Evolutionary conservation across 2,113 vertebrate genomes (phyloP), one percentile per base, ranked within the genome.

Genomic region (Nibea coibor): DNA sequence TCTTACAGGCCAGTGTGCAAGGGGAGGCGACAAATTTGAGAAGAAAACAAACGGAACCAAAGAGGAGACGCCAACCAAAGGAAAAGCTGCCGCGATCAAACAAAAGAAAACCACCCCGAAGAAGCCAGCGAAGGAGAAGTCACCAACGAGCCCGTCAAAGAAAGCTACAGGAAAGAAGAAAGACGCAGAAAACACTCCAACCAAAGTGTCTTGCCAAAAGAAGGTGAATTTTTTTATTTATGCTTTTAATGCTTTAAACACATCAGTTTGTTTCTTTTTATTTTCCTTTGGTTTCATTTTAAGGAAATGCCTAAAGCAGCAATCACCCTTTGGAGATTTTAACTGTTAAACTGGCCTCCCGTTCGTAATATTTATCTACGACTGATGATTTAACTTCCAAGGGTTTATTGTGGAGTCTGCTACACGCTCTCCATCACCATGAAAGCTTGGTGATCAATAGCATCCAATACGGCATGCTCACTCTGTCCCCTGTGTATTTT

Each of bases 41-140:
- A 92, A 87, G 75, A 93, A 92, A 89, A 84, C 90, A 1, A 94
- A 94, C 26, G 87, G 92, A 90, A 89, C 94, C 94, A 94, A 93
- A 94, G 93, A 94, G 69, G 82, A 91, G 85, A 88, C 84, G 48
- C 91, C 90, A 84, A 87, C 88, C 86, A 93, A 94, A 88, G 88
- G 81, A 42, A 94, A 93, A 88, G 73, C 81, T 64, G 19, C 85
- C 8, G n/a, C 64, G 53, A 61, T 70, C 84, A 95, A 94, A 87
- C 87, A 90, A 67, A 95, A 93, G 87, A 95, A 93, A 71, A 67
- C 19, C 48, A 89, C 81, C 75, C 74, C 85, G 20, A 95, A 91
- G 81, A 94, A 94, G 84, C 71, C 75, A 17, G 78, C 57, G 2
- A 94, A 93, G 74, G 91, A 91, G 42, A 93, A 92, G 78, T 75